These are phyloP conservation scores for Telmatochromis sp. DNA, from an alignment of 2,113 vertebrate species.

Conservation along the genomic window DNA sequence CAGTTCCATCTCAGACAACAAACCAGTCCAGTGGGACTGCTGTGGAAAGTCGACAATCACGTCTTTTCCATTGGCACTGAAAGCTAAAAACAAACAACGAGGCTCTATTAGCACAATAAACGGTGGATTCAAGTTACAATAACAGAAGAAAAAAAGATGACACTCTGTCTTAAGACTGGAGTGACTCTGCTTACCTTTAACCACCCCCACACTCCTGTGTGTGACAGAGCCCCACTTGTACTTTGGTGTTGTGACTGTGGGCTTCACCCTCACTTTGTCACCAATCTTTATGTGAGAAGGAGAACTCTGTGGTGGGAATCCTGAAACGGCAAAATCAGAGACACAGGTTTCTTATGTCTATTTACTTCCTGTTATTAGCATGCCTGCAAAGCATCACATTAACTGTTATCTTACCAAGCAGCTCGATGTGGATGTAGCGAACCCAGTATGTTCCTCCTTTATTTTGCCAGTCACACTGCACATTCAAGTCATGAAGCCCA, in stretches of 20 bases:
- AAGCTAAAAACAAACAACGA: constrained; percentile 70
- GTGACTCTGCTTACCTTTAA: constrained; percentile 79
- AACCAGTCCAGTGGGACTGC: constrained; percentile 96
- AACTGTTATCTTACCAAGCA: constrained; percentile 76
- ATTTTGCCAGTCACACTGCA: constrained; percentile 98
- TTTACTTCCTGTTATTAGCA: not conserved
- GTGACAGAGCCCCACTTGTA: constrained; percentile 99
- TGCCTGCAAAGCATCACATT: not conserved
- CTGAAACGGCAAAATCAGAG: constrained; percentile 50
- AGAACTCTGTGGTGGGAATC: constrained; percentile 92
- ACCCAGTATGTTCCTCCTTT: constrained; percentile 99
- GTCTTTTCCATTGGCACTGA: constrained; percentile 98
- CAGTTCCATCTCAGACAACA: constrained; percentile 95
- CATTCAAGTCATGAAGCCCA: constrained; percentile 93
- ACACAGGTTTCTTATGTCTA: not conserved
- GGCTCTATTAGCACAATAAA: not conserved
- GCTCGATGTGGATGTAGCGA: constrained; percentile 94
- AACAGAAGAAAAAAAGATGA: not conserved
- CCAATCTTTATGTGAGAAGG: constrained; percentile 97
- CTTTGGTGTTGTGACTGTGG: constrained; percentile 89
- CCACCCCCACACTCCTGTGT: constrained; percentile 91
- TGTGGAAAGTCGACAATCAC: constrained; percentile 97
- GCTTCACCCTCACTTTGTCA: constrained; percentile 95
- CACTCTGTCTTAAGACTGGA: not conserved
- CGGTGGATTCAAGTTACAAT: not conserved